Percentiles rank a stretch among this genome's conserved stretches.
phyloP scores from a whole-genome alignment of 2,797 vertebrate genomes.

The Pseudochromis fuscus region DNA sequence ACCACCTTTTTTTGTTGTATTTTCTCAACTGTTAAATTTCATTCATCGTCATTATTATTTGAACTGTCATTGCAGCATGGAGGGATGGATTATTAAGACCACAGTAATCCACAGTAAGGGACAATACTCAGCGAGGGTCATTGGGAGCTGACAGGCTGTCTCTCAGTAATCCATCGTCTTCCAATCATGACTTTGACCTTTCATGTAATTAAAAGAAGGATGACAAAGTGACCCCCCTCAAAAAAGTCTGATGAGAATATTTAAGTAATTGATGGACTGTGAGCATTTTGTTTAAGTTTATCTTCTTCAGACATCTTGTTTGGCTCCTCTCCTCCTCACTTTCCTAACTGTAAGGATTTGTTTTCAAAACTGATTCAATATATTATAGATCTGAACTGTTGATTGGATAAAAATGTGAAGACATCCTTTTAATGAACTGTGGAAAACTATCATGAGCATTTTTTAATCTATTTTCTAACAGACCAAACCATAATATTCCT shows the following conservation, averaged over 20 bases:
- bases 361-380: background rate
- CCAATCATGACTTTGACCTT: constrained; percentile 41
- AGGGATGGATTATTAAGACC: constrained; percentile 2
- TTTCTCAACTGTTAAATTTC: no score
- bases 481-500: constrained; percentile 4
- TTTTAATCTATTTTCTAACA: background rate
- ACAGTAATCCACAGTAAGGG: constrained; percentile 7
- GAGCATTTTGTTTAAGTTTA: background rate
- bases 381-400: background rate
- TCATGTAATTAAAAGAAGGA: constrained; percentile 18
- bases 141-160: constrained; percentile 13
- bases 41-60: no score
- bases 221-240: background rate
- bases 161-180: constrained; percentile 32
- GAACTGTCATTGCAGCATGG: background rate
- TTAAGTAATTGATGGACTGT: constrained; percentile 30
- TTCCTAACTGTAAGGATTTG: background rate
- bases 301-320: no score
- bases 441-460: background rate
- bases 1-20: no score
- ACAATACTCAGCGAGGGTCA: constrained; percentile 11
- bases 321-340: background rate
- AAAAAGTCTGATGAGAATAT: constrained; percentile 24
- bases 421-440: background rate
- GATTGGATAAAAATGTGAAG: constrained; percentile 1